These are phyloP conservation scores for Sparus aurata DNA, from an alignment of 2,797 vertebrate genomes.

Conservation along the genomic window DNA sequence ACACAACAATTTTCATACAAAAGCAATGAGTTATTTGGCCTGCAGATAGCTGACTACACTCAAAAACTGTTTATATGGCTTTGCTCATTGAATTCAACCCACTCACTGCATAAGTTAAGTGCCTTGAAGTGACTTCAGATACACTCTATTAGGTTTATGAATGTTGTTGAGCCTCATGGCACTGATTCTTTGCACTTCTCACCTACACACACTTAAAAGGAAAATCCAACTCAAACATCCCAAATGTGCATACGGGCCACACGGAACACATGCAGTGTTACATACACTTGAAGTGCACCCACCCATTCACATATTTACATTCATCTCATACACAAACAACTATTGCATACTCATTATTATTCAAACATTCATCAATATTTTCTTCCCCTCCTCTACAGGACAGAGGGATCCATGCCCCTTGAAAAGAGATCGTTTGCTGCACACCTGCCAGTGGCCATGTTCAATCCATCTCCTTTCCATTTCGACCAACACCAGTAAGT, in stretches of 20 bases:
- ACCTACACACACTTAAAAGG: not conserved
- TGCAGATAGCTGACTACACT: not conserved
- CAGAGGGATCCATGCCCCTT: slow-evolving; percentile 26
- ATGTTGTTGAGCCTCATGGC: not conserved
- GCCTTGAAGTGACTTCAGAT: slow-evolving; percentile 2
- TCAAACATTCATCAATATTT: not conserved
- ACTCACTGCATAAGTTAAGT: not conserved
- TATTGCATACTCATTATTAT: not conserved
- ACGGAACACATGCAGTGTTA: not conserved
- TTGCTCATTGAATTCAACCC: not conserved
- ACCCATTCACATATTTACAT: not conserved
- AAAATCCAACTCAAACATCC: not conserved
- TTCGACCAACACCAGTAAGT: slow-evolving; percentile 48
- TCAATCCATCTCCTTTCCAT: slow-evolving; percentile 56
- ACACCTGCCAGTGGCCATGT: slow-evolving; percentile 42
- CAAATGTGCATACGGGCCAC: not conserved
- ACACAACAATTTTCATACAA: not conserved
- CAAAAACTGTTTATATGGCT: not conserved
- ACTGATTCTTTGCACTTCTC: not conserved
- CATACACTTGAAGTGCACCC: slow-evolving; percentile 3
- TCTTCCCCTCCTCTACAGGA: slow-evolving; percentile 9
- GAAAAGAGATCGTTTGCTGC: slow-evolving; percentile 43
- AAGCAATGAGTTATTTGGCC: not conserved
- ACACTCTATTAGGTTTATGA: not conserved
- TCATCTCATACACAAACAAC: not conserved